A percentile compares a stretch with the other conserved stretches of the same genome.
These are phyloP conservation scores for Brachionus plicatilis DNA, from an alignment of 1,140 invertebrate genomes.

Conservation along the genomic window DNA sequence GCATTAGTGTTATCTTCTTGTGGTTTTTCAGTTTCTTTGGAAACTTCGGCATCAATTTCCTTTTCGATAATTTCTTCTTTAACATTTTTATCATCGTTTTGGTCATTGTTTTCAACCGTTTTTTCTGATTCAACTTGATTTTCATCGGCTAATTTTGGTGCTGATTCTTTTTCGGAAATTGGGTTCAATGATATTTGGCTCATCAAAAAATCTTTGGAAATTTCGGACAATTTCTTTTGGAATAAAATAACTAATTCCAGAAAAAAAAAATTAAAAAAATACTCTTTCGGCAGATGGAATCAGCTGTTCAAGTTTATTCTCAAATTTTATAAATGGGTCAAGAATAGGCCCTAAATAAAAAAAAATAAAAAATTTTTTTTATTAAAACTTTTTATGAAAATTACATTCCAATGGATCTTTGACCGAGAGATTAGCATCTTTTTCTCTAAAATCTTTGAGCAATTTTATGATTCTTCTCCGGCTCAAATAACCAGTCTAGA, in stretches of 20 bases:
- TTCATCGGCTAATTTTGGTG: slow-evolving; percentile 42
- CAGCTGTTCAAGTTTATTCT: slow-evolving; percentile 33
- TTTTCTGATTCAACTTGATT: neutral
- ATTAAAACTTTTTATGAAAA: neutral
- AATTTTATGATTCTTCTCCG: slow-evolving; percentile 23
- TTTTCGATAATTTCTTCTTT: neutral
- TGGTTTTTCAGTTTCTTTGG: slow-evolving; percentile 41
- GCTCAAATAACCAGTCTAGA: slow-evolving; percentile 24
- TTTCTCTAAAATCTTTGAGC: slow-evolving; percentile 4
- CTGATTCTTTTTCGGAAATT: neutral
- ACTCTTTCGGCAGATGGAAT: slow-evolving; percentile 37
- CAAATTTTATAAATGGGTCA: slow-evolving; percentile 37
- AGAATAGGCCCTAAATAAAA: slow-evolving; percentile 8
- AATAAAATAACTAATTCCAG: slow-evolving; percentile 27
- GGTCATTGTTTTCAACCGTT: neutral
- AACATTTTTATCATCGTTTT: neutral
- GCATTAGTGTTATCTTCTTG: slow-evolving; percentile 35
- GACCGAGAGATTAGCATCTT: neutral
- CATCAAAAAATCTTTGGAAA: neutral
- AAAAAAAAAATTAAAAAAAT: neutral
- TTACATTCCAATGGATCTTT: slow-evolving; percentile 23
- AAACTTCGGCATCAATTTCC: slow-evolving; percentile 42
- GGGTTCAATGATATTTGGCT: neutral
- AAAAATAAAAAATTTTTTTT: neutral
- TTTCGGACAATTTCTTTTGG: neutral